Conservation (phyloP, 2,113 vertebrate genomes). For the Pogona vitticeps region DNA sequence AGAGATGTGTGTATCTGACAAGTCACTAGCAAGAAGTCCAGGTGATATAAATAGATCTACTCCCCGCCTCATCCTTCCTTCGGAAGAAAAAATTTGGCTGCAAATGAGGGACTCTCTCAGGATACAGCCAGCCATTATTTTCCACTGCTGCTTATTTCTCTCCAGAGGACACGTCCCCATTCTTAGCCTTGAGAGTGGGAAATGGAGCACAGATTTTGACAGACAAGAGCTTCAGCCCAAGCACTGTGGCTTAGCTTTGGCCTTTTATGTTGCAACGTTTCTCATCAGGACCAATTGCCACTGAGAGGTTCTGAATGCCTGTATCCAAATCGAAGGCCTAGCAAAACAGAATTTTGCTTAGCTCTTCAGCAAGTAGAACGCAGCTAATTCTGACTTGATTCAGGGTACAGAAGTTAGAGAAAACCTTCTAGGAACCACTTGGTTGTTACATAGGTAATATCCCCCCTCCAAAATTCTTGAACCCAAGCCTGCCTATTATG, state of each 20-base stretch:
- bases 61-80: slow-evolving; percentile 50
- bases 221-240: not conserved
- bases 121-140: slow-evolving; percentile 29
- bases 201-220: not conserved
- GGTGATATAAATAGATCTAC: slow-evolving; percentile 40
- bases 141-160: slow-evolving; percentile 40
- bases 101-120: not conserved
- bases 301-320: not conserved
- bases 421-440: not conserved
- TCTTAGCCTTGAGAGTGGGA: not conserved
- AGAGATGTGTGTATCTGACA: slow-evolving; percentile 32
- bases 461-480: not conserved
- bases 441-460: not conserved
- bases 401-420: not conserved
- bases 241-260: not conserved
- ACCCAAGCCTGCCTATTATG: not conserved
- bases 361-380: not conserved
- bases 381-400: not conserved
- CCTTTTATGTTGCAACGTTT: not conserved
- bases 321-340: not conserved
- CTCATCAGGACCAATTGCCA: not conserved
- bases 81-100: slow-evolving; percentile 18
- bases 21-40: slow-evolving; percentile 51
- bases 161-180: not conserved
- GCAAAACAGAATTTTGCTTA: not conserved